Conservation (phyloP, 92 coral and sea anemone species). For the Meandrina meandrites region DNA sequence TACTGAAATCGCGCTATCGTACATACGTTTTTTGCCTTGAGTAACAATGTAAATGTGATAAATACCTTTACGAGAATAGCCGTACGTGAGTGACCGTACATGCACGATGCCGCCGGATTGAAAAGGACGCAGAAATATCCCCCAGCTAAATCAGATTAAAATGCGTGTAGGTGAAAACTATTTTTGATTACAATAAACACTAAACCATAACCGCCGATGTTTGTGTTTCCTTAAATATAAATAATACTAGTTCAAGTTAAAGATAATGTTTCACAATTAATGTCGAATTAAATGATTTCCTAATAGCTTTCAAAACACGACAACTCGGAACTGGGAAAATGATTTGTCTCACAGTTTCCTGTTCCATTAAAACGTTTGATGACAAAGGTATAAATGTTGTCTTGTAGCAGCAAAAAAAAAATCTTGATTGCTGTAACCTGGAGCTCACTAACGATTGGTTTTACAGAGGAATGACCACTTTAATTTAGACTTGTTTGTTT, state of each 20-base stretch:
- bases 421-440: not conserved
- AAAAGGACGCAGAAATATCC: not conserved
- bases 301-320: slow-evolving; percentile 32
- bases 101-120: not conserved
- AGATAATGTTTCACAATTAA: slow-evolving; percentile 26
- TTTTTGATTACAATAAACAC: not conserved
- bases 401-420: not conserved
- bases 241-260: slow-evolving; percentile 20
- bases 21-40: no score
- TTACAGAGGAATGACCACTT: not conserved
- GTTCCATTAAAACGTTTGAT: not conserved
- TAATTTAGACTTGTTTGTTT: not conserved
- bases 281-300: slow-evolving; percentile 33
- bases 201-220: not conserved
- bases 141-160: no score
- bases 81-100: not conserved
- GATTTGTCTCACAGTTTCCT: slow-evolving; percentile 1
- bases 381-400: slow-evolving; percentile 4
- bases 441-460: not conserved
- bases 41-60: not conserved
- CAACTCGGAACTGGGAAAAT: slow-evolving; percentile 18
- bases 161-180: not conserved
- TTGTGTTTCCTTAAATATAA: slow-evolving; percentile 21
- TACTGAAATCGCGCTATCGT: not conserved
- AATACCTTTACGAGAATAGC: not conserved